Evolutionary conservation across 2,797 vertebrate species (phyloP).

Genomic region (Enoplosus armatus): DNA sequence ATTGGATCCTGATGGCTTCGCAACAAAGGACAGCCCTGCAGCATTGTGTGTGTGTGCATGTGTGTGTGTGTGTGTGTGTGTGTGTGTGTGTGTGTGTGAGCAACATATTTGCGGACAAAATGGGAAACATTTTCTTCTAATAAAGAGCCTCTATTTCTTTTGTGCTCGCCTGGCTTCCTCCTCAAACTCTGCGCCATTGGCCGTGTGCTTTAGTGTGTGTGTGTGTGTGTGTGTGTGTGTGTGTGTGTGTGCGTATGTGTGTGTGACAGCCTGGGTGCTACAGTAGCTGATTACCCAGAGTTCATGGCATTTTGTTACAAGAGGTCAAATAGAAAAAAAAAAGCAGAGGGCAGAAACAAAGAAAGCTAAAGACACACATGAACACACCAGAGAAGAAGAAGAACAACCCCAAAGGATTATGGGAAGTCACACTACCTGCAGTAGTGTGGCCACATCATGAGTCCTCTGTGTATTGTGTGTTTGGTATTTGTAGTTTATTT

Average conservation of each 20-base stretch:
- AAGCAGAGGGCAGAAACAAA: neutral
- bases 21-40: constrained; percentile 69
- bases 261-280: neutral
- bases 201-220: neutral
- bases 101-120: constrained; percentile 62
- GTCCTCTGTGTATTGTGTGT: neutral
- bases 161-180: constrained; percentile 48
- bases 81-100: constrained; percentile 23
- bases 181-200: constrained; percentile 39
- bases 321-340: constrained; percentile 3
- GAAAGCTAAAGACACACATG: neutral
- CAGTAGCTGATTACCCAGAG: constrained; percentile 34
- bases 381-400: neutral
- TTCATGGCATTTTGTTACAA: constrained; percentile 15
- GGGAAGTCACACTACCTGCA: neutral
- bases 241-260: neutral
- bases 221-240: neutral
- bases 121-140: constrained; percentile 71
- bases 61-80: constrained; percentile 26
- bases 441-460: neutral
- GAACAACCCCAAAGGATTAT: constrained; percentile 18
- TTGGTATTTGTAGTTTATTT: neutral
- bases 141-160: constrained; percentile 66
- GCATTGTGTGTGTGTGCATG: constrained; percentile 32
- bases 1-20: constrained; percentile 79